Evolutionary conservation across 2,888 invertebrate genomes (phyloP), one percentile per base, ranked within the genome.

Genomic region (Halictus ligatus): DNA sequence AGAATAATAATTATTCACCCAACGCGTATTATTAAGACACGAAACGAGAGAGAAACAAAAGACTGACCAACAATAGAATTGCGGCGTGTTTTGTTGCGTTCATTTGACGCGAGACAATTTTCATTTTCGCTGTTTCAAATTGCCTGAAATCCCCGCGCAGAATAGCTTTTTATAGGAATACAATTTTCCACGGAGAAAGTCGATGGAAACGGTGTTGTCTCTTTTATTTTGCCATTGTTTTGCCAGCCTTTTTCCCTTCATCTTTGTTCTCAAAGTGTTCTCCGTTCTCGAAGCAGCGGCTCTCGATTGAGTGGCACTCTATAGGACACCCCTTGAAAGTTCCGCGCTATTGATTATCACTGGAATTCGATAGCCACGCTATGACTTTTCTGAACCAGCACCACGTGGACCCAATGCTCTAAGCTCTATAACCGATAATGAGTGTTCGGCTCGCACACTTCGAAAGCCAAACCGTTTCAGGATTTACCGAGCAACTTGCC

Each of bases 271-370:
- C 54, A 60, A 78, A 83, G 76, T 76, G 83, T 82, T 73, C 75
- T 58, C 58, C 75, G 48, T 79, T 79, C 83, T 72, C 54, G 75
- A 67, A 64, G 64, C 48, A 78, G 78, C 72, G 15, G 64, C 67
- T 58, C 75, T 76, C 83, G 83, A 85, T 83, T 69, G 79, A 85
- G 48, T 77, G 64, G 18, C 48, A 74, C 76, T 85, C 79, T 85
- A 60, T 76, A 79, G 79, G 85, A 76, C 79, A 80, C 43, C 79
- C 58, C 79, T 83, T 50, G 48, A 83, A 83, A 79, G 84, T 85
- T 83, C 48, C 78, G 18, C 54, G 79, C 75, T 85, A 85, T 85
- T 83, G 84, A 85, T 85, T 83, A 85, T 80, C 79, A 12, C 50
- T 64, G 83, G 58, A 85, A 83, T 85, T 85, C 79, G 83, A 83